Conservation (phyloP, 2,113 vertebrate genomes). For the Sialia sialis region DNA sequence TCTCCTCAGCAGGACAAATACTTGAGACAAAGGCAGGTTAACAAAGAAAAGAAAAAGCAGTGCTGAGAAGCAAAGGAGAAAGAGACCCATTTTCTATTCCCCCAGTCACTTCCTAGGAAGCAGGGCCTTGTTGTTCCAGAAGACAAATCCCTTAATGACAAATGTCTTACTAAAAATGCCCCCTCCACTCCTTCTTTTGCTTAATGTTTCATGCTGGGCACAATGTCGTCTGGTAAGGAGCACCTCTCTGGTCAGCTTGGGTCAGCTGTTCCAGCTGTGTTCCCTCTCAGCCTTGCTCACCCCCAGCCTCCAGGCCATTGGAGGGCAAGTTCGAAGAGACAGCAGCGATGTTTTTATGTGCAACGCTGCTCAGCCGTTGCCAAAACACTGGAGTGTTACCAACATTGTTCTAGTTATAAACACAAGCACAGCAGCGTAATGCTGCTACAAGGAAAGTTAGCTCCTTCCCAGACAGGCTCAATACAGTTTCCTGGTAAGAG, state of each 20-base stretch:
- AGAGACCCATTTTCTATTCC: neutral
- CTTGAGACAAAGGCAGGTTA: neutral
- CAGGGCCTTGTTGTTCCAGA: neutral
- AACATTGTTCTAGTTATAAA: neutral
- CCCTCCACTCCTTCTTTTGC: neutral
- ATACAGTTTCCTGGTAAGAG: neutral
- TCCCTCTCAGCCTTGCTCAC: neutral
- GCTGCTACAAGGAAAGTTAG: neutral
- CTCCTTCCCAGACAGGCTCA: neutral
- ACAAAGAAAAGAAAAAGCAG: neutral
- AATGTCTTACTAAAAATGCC: neutral
- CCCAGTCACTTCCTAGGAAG: neutral
- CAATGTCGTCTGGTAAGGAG: accelerated
- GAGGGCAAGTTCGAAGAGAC: neutral
- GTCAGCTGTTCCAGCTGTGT: neutral
- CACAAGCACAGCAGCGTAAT: neutral
- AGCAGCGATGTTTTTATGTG: neutral
- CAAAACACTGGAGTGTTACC: neutral
- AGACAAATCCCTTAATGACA: neutral
- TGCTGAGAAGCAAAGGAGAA: neutral
- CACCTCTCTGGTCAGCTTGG: neutral
- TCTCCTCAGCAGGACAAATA: neutral
- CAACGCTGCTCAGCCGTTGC: neutral
- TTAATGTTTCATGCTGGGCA: neutral
- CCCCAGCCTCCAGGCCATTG: neutral